These are phyloP conservation scores for Torymus tubicola DNA, from an alignment of 2,888 invertebrate genomes.

Conservation along the genomic window DNA sequence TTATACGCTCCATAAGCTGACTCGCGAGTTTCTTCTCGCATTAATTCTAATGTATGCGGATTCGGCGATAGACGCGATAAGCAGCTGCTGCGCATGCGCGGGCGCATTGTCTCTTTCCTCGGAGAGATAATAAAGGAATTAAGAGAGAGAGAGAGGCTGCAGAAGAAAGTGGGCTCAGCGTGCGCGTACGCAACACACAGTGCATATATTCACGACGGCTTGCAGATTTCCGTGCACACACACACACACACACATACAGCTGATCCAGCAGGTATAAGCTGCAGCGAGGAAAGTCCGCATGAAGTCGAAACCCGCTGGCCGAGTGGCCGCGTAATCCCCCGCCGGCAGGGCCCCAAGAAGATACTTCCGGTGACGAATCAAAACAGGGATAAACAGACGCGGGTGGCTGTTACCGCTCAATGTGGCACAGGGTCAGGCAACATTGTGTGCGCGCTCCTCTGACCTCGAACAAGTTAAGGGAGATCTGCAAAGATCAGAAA, in stretches of 20 bases:
- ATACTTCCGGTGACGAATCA: conserved; percentile 60
- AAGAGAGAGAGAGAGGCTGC: conserved; percentile 40
- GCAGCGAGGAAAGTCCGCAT: too few species aligned
- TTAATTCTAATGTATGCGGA: conserved; percentile 70
- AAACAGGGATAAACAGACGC: conserved; percentile 40
- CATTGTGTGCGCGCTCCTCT: neutral
- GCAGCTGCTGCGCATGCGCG: conserved; percentile 12
- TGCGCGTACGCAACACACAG: neutral
- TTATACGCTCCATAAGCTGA: conserved; percentile 57
- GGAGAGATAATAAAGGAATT: conserved; percentile 51
- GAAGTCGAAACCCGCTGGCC: too few species aligned
- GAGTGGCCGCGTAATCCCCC: too few species aligned
- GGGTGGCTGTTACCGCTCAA: neutral
- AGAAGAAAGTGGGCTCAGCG: conserved; percentile 24
- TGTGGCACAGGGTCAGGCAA: neutral
- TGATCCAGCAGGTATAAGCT: too few species aligned
- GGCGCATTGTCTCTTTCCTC: conserved; percentile 60
- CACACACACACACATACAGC: too few species aligned
- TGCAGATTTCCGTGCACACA: too few species aligned
- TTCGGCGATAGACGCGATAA: conserved; percentile 57
- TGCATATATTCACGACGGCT: neutral
- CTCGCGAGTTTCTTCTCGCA: conserved; percentile 62
- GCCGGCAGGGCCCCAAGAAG: conserved; percentile 22
- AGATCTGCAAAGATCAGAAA: neutral
- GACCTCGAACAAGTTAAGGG: conserved; percentile 22